Percentiles rank a stretch among this genome's conserved stretches.
phyloP scores from a whole-genome alignment of 2,113 vertebrate genomes.

The Malurus melanocephalus region DNA sequence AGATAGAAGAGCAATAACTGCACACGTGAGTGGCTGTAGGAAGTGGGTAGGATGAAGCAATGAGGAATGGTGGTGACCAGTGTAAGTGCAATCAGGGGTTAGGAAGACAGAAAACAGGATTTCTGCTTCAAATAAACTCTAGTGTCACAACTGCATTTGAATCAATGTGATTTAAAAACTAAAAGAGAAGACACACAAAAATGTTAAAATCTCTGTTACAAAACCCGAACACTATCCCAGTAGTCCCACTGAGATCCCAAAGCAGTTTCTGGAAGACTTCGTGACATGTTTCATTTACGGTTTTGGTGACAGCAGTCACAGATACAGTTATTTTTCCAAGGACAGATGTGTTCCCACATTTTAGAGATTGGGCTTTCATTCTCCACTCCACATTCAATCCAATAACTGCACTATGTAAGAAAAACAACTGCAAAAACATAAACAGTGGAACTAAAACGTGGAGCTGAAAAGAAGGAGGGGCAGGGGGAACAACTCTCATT shows the following conservation, averaged over 20 bases:
- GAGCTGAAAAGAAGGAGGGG: neutral
- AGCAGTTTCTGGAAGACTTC: neutral
- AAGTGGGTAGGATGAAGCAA: neutral
- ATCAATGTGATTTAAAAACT: neutral
- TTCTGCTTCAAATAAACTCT: neutral
- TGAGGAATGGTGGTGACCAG: neutral
- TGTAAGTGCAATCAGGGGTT: neutral
- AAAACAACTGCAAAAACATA: neutral
- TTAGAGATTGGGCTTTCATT: neutral
- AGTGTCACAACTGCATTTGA: neutral
- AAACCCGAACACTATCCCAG: neutral
- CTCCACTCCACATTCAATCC: neutral
- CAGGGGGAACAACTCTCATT: neutral
- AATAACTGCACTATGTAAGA: neutral
- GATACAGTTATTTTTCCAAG: neutral
- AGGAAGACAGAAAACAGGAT: neutral
- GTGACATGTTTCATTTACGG: neutral
- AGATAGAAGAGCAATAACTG: neutral
- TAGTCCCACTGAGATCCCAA: neutral
- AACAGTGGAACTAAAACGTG: neutral
- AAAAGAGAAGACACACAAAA: neutral
- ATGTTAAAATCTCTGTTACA: neutral
- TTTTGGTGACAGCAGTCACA: neutral
- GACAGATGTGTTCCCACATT: neutral
- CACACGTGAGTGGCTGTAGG: fast-evolving